Conservation (phyloP, 2,797 vertebrate species). For the Todus mexicanus region DNA sequence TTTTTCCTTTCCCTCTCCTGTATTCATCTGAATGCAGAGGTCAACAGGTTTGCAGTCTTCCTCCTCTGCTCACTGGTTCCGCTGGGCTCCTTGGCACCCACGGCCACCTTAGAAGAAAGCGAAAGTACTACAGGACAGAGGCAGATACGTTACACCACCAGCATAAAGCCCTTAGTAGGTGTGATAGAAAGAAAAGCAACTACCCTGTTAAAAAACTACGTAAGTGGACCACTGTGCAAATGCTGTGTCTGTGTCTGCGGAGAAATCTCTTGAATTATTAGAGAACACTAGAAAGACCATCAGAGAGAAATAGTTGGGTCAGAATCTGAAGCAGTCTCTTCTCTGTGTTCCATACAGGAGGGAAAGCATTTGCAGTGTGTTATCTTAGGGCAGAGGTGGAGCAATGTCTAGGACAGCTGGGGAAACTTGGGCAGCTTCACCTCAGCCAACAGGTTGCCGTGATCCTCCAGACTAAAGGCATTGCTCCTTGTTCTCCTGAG, state of each 20-base stretch:
- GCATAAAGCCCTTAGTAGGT: rapidly evolving
- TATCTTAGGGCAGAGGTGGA: neutral
- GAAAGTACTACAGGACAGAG: neutral
- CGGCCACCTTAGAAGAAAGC: neutral
- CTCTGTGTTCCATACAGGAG: neutral
- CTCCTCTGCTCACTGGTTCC: slow-evolving; percentile 22
- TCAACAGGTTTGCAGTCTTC: slow-evolving; percentile 1
- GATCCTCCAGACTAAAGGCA: neutral
- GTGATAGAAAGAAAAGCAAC: neutral
- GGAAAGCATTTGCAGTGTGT: neutral
- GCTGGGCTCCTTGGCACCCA: neutral
- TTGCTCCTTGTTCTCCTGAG: neutral
- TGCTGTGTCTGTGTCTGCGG: neutral
- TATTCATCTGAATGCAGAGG: neutral
- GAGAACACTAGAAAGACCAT: neutral
- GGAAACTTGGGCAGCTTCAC: neutral
- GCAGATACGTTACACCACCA: neutral
- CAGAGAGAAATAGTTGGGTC: neutral
- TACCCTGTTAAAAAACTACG: neutral
- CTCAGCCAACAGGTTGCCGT: neutral
- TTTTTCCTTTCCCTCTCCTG: neutral
- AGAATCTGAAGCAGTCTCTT: neutral
- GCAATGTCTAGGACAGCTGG: neutral
- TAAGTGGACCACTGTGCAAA: slow-evolving; percentile 6
- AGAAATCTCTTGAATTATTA: neutral